Conservation (phyloP, 2,888 invertebrate species). For the Orgyia antiqua region DNA sequence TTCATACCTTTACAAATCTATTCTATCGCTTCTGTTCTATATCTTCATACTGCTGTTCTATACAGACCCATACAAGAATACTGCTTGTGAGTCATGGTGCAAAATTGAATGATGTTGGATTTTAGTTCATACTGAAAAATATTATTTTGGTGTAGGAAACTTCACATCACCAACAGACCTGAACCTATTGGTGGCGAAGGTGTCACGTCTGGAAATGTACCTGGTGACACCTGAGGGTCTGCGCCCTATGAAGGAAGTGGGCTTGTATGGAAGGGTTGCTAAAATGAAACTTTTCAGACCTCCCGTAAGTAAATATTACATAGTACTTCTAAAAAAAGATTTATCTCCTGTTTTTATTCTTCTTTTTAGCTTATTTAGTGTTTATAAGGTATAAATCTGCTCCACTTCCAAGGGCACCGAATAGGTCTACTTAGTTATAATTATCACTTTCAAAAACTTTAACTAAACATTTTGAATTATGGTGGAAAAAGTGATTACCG, state of each 20-base stretch:
- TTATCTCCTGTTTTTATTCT: not conserved
- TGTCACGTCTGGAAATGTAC: constrained; percentile 95
- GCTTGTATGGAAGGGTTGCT: constrained; percentile 95
- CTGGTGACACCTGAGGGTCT: constrained; percentile 97
- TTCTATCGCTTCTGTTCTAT: no score
- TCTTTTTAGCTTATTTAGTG: not conserved
- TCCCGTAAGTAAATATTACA: constrained; percentile 77
- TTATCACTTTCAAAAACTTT: no score
- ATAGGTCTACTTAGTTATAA: no score
- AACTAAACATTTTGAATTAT: no score
- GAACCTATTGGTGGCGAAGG: constrained; percentile 97
- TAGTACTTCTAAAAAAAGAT: not conserved
- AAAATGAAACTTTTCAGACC: constrained; percentile 96
- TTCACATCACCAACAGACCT: constrained; percentile 96
- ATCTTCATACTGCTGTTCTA: no score
- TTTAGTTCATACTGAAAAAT: no score
- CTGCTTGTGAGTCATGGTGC: no score
- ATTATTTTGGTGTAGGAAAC: constrained; percentile 83
- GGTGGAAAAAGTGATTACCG: no score
- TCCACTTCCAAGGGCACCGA: no score
- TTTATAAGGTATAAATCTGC: not conserved
- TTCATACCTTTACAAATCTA: no score
- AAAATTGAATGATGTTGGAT: no score
- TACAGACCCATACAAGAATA: no score
- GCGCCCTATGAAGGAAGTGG: constrained; percentile 95